A percentile compares a stretch with the other conserved stretches of the same genome.
phyloP scores from a whole-genome alignment of 1,140 invertebrate genomes.

The Drosophila willistoni region DNA sequence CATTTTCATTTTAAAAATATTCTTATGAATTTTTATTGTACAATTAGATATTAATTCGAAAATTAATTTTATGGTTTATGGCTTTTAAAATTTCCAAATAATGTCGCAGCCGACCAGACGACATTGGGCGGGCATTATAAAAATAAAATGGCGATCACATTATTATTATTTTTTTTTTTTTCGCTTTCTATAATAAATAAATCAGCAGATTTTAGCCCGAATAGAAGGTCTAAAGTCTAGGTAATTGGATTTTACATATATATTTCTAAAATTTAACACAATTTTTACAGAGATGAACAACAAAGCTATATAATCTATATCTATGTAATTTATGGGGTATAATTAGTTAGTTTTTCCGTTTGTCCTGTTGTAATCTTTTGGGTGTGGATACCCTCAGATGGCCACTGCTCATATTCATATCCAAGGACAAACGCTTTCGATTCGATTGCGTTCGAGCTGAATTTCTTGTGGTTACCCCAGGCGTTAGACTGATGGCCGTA shows the following conservation, averaged over 20 bases:
- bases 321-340: not conserved
- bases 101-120: no score
- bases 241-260: not conserved
- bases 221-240: no score
- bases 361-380: not conserved
- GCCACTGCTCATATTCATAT: conserved; percentile 3
- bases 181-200: no score
- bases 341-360: conserved; percentile 1
- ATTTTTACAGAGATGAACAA: conserved; percentile 7
- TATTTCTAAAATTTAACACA: conserved; percentile 8
- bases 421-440: not conserved
- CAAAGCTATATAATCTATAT: conserved; percentile 3
- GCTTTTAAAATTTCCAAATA: no score
- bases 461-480: conserved; percentile 1
- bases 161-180: no score
- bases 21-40: no score
- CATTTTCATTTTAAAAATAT: no score
- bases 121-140: no score
- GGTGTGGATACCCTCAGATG: not conserved
- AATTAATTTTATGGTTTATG: no score
- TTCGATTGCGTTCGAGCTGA: not conserved
- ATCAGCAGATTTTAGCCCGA: no score
- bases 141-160: no score
- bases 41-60: no score
- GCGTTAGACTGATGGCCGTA: not conserved